Evolutionary conservation across 2,888 invertebrate species (phyloP).

Genomic region (Eupelmus urozonus): DNA sequence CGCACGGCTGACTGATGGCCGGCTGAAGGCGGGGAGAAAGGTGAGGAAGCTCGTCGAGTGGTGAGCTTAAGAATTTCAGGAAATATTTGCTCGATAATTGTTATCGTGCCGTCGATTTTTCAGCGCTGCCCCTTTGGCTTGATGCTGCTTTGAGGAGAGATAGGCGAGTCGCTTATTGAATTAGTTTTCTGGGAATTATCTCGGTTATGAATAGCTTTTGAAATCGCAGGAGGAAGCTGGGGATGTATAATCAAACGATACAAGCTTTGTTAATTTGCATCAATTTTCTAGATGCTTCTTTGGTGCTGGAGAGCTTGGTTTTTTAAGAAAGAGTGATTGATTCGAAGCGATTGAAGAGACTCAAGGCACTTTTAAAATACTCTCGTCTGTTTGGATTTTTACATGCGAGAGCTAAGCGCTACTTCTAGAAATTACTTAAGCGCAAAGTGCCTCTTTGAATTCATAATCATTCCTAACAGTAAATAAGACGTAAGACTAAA

Average conservation of each 20-base stretch:
- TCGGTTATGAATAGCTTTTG: conserved; percentile 29
- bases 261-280: conserved; percentile 32
- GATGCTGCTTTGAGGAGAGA: background rate
- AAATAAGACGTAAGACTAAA: too few relatives aligned
- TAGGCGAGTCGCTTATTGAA: conserved; percentile 54
- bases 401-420: conserved; percentile 2
- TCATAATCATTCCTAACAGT: conserved; percentile 39
- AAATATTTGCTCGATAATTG: conserved; percentile 42
- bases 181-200: conserved; percentile 25
- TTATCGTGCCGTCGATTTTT: conserved; percentile 44
- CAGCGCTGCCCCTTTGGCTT: conserved; percentile 1
- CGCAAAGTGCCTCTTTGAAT: conserved; percentile 26
- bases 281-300: background rate
- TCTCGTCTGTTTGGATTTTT: background rate
- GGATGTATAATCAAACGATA: conserved; percentile 1
- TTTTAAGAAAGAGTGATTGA: background rate
- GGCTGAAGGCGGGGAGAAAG: background rate
- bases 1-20: conserved; percentile 38
- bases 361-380: background rate
- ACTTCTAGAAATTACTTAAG: conserved; percentile 4
- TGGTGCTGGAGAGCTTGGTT: background rate
- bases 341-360: background rate
- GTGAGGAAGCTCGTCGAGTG: background rate
- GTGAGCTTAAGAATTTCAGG: conserved; percentile 9
- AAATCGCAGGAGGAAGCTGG: conserved; percentile 20